Percentiles rank a stretch among this genome's conserved stretches.
Conservation (phyloP, 53 echinoderm and acorn worm genomes). For the Paelopatides confundens region DNA sequence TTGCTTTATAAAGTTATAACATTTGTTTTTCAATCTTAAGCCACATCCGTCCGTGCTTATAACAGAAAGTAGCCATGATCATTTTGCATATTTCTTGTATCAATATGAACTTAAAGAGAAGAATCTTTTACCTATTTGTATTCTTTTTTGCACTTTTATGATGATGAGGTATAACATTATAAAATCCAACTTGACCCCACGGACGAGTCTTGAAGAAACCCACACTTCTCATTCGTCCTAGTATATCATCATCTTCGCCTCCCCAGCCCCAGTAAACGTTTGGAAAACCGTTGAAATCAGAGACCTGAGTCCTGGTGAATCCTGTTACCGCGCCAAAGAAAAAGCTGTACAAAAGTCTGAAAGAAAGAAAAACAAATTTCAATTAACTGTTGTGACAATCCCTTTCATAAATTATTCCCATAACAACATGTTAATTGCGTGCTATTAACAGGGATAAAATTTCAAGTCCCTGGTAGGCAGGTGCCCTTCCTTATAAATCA, state of each 20-base stretch:
- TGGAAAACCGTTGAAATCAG: constrained; percentile 88
- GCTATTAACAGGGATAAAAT: too few relatives aligned
- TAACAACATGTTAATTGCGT: too few relatives aligned
- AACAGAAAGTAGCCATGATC: too few relatives aligned
- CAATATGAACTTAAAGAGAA: too few relatives aligned
- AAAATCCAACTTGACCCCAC: constrained; percentile 86
- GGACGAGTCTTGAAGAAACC: constrained; percentile 80
- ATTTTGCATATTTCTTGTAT: too few relatives aligned
- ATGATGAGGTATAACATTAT: constrained; percentile 86
- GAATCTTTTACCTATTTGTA: constrained; percentile 65
- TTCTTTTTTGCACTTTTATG: constrained; percentile 87
- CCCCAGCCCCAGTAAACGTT: constrained; percentile 98
- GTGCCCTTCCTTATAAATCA: too few relatives aligned
- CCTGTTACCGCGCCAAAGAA: constrained; percentile 95
- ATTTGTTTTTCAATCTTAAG: not conserved
- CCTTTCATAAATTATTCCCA: too few relatives aligned
- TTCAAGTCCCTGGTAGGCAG: too few relatives aligned
- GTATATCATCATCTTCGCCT: constrained; percentile 92
- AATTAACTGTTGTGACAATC: too few relatives aligned
- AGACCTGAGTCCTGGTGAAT: constrained; percentile 84
- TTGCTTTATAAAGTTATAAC: too few relatives aligned
- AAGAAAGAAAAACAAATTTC: not conserved
- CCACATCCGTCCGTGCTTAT: not conserved
- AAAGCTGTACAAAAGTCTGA: constrained; percentile 73
- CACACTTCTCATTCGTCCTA: constrained; percentile 64